Evolutionary conservation across 2,888 invertebrate species (phyloP).

Genomic region (Hydrotaea diabolus): DNA sequence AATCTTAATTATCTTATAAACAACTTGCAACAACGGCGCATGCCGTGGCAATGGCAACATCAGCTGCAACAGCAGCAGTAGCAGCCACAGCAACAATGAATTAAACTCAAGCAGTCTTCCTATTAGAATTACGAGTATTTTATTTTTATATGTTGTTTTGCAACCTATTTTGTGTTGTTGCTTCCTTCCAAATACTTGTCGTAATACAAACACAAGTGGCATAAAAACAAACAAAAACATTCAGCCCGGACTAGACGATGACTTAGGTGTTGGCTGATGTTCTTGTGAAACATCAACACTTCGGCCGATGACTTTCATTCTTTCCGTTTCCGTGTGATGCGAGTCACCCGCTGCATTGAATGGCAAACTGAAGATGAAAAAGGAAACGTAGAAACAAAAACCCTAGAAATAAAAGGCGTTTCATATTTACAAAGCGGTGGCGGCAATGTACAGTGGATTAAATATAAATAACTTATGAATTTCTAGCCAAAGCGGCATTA

Average conservation of each 20-base stretch:
- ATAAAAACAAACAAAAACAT: not conserved
- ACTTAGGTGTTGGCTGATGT: not conserved
- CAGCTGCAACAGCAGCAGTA: not conserved
- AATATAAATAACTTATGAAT: too few relatives aligned
- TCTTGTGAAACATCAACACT: not conserved
- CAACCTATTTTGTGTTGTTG: not conserved
- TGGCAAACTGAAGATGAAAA: not conserved
- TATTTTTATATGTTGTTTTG: not conserved
- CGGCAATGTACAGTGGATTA: not conserved
- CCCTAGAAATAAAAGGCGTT: too few relatives aligned
- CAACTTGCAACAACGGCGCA: slow-evolving; percentile 50
- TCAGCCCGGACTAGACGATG: not conserved
- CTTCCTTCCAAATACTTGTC: not conserved
- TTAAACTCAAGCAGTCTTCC: not conserved
- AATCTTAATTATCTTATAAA: slow-evolving; percentile 66
- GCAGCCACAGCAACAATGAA: not conserved
- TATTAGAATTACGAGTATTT: not conserved
- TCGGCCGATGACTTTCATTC: not conserved
- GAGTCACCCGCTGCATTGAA: not conserved
- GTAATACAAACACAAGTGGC: slow-evolving; percentile 11
- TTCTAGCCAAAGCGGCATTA: too few relatives aligned
- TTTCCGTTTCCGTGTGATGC: not conserved
- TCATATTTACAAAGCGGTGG: too few relatives aligned
- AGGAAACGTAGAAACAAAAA: not conserved
- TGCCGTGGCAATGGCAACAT: not conserved